Percentiles rank a stretch among this genome's conserved stretches.
Conservation (phyloP, 2,113 vertebrate genomes). For the Theristicus caerulescens region DNA sequence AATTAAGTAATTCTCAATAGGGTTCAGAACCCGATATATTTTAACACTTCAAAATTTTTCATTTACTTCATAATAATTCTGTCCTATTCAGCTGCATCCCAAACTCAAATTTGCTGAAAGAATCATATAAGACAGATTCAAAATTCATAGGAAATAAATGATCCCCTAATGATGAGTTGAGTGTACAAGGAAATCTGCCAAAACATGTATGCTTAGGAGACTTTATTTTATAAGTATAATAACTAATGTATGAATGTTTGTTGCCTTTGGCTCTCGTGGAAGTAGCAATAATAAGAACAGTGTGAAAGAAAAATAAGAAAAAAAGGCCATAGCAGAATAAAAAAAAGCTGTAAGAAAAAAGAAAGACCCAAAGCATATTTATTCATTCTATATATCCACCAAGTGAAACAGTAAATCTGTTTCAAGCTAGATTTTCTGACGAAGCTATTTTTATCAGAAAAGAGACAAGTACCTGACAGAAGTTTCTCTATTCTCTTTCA, state of each 20-base stretch:
- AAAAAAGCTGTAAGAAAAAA: not conserved
- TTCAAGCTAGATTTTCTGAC: not conserved
- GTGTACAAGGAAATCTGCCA: not conserved
- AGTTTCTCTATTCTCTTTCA: not conserved
- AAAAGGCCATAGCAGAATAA: not conserved
- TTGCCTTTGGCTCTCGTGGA: not conserved
- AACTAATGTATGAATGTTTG: not conserved
- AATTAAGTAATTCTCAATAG: not conserved
- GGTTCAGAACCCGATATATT: not conserved
- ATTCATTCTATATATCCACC: not conserved
- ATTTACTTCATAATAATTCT: not conserved
- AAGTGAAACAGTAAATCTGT: not conserved
- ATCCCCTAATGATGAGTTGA: not conserved
- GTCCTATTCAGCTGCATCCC: not conserved
- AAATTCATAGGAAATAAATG: not conserved
- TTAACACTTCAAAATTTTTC: not conserved
- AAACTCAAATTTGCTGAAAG: not conserved
- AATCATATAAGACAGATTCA: not conserved
- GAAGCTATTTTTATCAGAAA: not conserved
- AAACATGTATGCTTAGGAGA: not conserved
- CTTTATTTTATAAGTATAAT: not conserved
- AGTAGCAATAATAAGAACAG: not conserved
- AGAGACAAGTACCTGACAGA: not conserved
- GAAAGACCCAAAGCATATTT: not conserved
- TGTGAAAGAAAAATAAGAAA: not conserved